phyloP scores from a whole-genome alignment of 2,797 vertebrate species.

The Hippoglossus hippoglossus region DNA sequence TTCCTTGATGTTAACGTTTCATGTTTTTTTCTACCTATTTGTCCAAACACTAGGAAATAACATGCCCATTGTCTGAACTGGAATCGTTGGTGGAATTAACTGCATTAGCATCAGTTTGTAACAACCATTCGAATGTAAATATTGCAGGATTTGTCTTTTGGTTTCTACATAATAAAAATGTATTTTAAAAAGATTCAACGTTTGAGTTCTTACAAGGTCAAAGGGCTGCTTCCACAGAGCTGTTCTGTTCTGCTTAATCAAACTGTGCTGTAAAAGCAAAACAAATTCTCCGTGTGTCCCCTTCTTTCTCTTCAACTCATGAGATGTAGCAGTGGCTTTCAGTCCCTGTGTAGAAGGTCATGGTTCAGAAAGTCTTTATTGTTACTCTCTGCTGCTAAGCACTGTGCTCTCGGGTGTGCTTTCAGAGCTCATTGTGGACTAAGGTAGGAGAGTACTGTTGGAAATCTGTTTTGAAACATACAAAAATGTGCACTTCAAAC shows the following conservation, averaged over 20 bases:
- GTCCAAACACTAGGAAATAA: slow-evolving; percentile 37
- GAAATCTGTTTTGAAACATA: slow-evolving; percentile 34
- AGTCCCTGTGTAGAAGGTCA: slow-evolving; percentile 7
- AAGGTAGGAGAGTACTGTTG: slow-evolving; percentile 12
- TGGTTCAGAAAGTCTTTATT: slow-evolving; percentile 34
- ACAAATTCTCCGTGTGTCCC: neutral
- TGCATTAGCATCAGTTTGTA: slow-evolving; percentile 43
- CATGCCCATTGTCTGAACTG: slow-evolving; percentile 39
- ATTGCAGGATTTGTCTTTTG: slow-evolving; percentile 56
- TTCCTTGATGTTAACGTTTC: slow-evolving; percentile 41
- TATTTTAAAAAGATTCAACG: slow-evolving; percentile 60
- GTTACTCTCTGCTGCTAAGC: slow-evolving; percentile 25
- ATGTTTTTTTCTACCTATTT: slow-evolving; percentile 42
- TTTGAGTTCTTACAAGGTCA: slow-evolving; percentile 15
- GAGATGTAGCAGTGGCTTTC: slow-evolving; percentile 16
- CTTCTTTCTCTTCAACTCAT: neutral
- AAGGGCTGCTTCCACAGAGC: neutral
- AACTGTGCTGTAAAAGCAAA: neutral
- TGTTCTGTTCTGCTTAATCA: neutral
- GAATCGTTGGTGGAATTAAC: slow-evolving; percentile 20
- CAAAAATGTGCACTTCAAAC: slow-evolving; percentile 17
- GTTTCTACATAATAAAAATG: slow-evolving; percentile 77
- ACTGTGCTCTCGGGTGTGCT: slow-evolving; percentile 17
- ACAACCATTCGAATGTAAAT: slow-evolving; percentile 59
- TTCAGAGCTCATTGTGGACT: slow-evolving; percentile 31